These are phyloP conservation scores for Leptosomus discolor DNA, from an alignment of 2,113 vertebrate species.

Conservation along the genomic window DNA sequence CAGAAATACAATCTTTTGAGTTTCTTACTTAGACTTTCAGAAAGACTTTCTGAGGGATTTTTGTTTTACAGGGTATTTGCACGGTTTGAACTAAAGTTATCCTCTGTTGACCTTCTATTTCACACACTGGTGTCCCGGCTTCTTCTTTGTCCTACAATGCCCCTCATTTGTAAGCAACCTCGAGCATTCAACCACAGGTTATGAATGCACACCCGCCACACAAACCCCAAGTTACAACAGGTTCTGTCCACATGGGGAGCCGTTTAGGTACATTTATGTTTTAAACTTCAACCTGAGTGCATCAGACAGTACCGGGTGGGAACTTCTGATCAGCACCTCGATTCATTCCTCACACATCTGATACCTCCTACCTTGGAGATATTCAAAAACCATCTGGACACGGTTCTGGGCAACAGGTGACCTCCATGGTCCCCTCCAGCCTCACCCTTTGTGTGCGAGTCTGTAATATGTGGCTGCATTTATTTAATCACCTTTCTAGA, in stretches of 20 bases:
- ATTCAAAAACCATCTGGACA: not conserved
- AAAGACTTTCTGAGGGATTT: not conserved
- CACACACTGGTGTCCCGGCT: not conserved
- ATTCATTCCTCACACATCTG: not conserved
- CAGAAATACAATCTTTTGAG: not conserved
- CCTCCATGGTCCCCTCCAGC: not conserved
- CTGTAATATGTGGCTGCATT: not conserved
- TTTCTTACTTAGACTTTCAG: not conserved
- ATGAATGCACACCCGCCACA: not conserved
- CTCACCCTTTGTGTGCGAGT: not conserved
- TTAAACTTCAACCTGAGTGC: not conserved
- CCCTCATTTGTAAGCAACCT: not conserved
- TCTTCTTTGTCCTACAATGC: not conserved
- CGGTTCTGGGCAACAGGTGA: not conserved
- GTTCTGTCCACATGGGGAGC: not conserved
- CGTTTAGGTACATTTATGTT: not conserved
- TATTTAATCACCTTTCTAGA: not conserved
- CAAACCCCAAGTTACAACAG: not conserved
- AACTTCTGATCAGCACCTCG: not conserved
- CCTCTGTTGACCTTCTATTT: not conserved
- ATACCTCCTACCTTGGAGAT: not conserved
- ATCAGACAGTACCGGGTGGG: not conserved
- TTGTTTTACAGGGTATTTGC: not conserved
- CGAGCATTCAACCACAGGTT: not conserved
- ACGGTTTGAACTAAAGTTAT: not conserved